These are phyloP conservation scores for Nomada lathburiana DNA, from an alignment of 2,888 invertebrate genomes.

Conservation along the genomic window DNA sequence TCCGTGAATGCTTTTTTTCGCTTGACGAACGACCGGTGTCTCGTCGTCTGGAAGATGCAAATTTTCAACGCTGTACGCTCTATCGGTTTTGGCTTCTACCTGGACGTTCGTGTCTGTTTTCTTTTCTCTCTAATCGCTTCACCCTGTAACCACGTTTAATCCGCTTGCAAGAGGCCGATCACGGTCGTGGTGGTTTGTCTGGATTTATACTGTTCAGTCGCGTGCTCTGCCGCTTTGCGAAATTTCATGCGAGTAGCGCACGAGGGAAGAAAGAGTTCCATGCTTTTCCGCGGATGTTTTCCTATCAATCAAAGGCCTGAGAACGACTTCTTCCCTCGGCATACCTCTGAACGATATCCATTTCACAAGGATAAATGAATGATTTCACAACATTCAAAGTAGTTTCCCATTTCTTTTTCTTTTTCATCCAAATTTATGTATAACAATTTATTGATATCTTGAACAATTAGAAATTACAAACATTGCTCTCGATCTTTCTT, in stretches of 20 bases:
- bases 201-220: slow-evolving; percentile 36
- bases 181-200: slow-evolving; percentile 55
- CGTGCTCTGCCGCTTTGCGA: slow-evolving; percentile 2
- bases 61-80: slow-evolving; percentile 33
- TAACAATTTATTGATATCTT: too few species aligned
- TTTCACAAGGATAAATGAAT: too few species aligned
- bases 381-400: background rate
- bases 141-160: slow-evolving; percentile 67
- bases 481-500: background rate
- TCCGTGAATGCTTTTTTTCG: slow-evolving; percentile 5
- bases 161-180: slow-evolving; percentile 52
- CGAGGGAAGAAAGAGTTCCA: background rate
- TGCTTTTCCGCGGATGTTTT: background rate
- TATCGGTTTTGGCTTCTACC: slow-evolving; percentile 59
- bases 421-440: background rate
- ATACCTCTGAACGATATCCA: background rate
- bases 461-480: background rate
- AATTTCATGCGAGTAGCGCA: background rate
- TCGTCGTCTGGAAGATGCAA: slow-evolving; percentile 68
- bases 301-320: background rate
- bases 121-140: slow-evolving; percentile 54
- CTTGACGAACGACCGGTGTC: slow-evolving; percentile 57
- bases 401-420: background rate
- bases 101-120: slow-evolving; percentile 58
- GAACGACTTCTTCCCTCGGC: background rate